These are phyloP conservation scores for Dascillus cervinus DNA, from an alignment of 2,888 invertebrate species.

Conservation along the genomic window DNA sequence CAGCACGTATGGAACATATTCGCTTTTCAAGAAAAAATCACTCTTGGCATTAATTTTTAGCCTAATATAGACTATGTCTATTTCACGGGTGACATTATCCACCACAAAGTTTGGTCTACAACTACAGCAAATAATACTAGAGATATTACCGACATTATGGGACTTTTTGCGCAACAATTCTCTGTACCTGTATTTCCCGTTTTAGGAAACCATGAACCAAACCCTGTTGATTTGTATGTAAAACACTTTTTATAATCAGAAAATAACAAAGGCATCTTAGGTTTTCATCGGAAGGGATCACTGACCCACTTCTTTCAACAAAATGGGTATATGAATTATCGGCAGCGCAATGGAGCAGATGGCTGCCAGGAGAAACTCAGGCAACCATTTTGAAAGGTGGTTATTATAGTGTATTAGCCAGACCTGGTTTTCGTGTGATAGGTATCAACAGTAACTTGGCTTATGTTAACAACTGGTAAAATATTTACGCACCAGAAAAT, in stretches of 20 bases:
- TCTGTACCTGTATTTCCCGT: constrained; percentile 52
- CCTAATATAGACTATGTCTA: constrained; percentile 4
- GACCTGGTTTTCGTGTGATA: constrained; percentile 65
- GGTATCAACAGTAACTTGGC: constrained; percentile 77
- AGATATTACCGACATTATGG: no score
- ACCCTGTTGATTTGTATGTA: constrained; percentile 73
- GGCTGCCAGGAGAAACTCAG: constrained; percentile 58
- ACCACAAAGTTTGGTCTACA: constrained; percentile 86
- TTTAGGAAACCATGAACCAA: constrained; percentile 63
- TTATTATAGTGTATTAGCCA: constrained; percentile 64
- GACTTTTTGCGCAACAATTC: no score
- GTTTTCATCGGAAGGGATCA: constrained; percentile 26
- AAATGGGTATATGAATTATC: constrained; percentile 71
- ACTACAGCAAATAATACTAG: constrained; percentile 54
- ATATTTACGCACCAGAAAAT: neutral
- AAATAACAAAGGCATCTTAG: constrained; percentile 11
- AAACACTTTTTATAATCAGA: neutral
- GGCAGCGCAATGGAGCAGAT: constrained; percentile 62
- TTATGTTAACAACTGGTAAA: constrained; percentile 63
- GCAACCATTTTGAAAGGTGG: constrained; percentile 59
- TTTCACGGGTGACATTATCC: constrained; percentile 80
- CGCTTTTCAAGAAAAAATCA: neutral
- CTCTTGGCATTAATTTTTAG: constrained; percentile 5
- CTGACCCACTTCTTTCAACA: constrained; percentile 42
- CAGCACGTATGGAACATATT: constrained; percentile 13